phyloP scores from a whole-genome alignment of 2,797 vertebrate genomes.

The Sebastes ruberrimus region DNA sequence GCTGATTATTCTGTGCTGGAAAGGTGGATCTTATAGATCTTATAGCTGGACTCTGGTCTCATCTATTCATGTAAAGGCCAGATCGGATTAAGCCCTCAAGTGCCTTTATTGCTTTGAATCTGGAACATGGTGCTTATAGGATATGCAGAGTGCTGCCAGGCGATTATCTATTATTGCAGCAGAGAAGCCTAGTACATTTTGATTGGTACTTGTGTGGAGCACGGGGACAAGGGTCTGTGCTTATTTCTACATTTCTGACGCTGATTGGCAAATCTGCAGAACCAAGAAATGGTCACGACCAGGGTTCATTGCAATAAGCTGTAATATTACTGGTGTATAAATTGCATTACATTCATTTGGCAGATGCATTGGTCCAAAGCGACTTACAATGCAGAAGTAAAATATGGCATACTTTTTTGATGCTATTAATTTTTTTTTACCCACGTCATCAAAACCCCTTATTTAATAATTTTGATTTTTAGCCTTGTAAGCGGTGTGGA shows the following conservation, averaged over 20 bases:
- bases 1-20: neutral
- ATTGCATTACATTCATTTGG: neutral
- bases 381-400: neutral
- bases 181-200: neutral
- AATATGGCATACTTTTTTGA: neutral
- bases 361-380: neutral
- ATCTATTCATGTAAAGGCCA: conserved; percentile 12
- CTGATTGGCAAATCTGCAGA: neutral
- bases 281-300: neutral
- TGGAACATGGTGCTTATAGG: neutral
- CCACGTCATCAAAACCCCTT: neutral
- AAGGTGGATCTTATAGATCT: neutral
- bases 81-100: conserved; percentile 9
- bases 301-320: neutral
- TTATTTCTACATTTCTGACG: neutral
- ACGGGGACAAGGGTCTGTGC: neutral
- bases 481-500: too few relatives aligned
- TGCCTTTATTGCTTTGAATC: conserved; percentile 27
- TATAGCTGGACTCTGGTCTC: neutral
- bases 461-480: neutral
- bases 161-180: neutral
- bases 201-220: neutral
- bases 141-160: neutral
- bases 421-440: neutral
- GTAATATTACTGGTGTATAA: neutral